Evolutionary conservation across 2,888 invertebrate species (phyloP).

Genomic region (Meghimatium bilineatum): DNA sequence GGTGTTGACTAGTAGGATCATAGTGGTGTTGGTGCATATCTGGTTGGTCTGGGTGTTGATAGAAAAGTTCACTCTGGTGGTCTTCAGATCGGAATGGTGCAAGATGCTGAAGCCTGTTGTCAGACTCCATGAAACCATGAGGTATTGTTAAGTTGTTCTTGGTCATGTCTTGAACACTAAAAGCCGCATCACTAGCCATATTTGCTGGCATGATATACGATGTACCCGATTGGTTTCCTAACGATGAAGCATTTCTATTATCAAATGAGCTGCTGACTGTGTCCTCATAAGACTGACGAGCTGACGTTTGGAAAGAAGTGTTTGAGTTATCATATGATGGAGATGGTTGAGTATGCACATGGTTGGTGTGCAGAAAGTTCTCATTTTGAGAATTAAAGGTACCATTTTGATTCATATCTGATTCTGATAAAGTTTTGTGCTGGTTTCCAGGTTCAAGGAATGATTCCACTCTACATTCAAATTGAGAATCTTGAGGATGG

Average conservation of each 20-base stretch:
- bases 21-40: slow-evolving; percentile 32
- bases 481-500: slow-evolving; percentile 17
- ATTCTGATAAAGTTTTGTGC: slow-evolving; percentile 24
- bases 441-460: slow-evolving; percentile 30
- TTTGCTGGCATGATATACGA: slow-evolving; percentile 18
- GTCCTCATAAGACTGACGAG: slow-evolving; percentile 34
- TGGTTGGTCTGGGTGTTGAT: slow-evolving; percentile 27
- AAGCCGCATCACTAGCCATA: slow-evolving; percentile 14
- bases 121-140: slow-evolving; percentile 34
- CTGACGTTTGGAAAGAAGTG: slow-evolving; percentile 20
- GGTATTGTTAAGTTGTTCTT: slow-evolving; percentile 31
- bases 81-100: slow-evolving; percentile 24
- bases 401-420: neutral
- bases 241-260: slow-evolving; percentile 8
- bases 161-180: slow-evolving; percentile 28
- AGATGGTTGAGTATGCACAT: slow-evolving; percentile 32
- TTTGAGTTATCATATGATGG: slow-evolving; percentile 25
- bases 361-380: slow-evolving; percentile 31
- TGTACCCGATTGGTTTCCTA: slow-evolving; percentile 2
- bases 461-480: slow-evolving; percentile 33
- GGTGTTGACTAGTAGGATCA: slow-evolving; percentile 23
- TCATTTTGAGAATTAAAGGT: slow-evolving; percentile 26
- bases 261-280: slow-evolving; percentile 25
- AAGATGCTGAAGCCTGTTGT: slow-evolving; percentile 35
- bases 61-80: slow-evolving; percentile 29